Evolutionary conservation across 2,797 vertebrate species (phyloP), one percentile per base, ranked within the genome.

Genomic region (Psittacula derbiana): DNA sequence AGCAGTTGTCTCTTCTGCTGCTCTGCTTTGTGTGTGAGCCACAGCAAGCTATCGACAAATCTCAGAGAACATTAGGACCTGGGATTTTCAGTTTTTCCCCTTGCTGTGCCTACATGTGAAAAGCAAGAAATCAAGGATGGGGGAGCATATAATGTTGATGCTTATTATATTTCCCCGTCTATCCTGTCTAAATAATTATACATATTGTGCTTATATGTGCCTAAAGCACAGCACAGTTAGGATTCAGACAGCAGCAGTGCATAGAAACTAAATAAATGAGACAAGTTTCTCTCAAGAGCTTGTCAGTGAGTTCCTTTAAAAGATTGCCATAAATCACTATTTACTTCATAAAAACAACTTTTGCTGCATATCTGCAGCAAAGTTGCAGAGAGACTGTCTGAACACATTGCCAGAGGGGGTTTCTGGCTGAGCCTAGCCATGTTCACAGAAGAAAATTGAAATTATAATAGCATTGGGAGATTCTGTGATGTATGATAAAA

Each of bases 331-430:
- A 86, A 95, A 92, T 94, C 60, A 20, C 28, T 67, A 10, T 92
- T 94, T 92, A 24, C 50, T 92, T 86, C 70, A 30, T 86, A 73
- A 91, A 91, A 91, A 72, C 55, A 91, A 66, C 28, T 94, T 74
- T 65, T 84, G 38, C 62, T 90, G 40, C 17, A 1, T 79, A 86
- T 90, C 50, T 92, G 44, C 76, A 70, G 40, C 40, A 71, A 92
- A 95, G 70, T 76, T 94, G 55, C 47, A 67, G 71, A 84, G 55
- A 49, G 18, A 67, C 23, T 60, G 30, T 73, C 66, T 84, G 41
- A 81, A 61, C 27, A 57, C 28, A 25, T 75, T 76, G 52, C 82
- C 76, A 76, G 70, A 90, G 90, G 20, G 16, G 17, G 90, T 78
- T 94, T 90, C 76, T 84, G 60, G 9, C 49, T 75, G 24, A 90